phyloP scores from a whole-genome alignment of 2,797 vertebrate species.

The Acipenser ruthenus region DNA sequence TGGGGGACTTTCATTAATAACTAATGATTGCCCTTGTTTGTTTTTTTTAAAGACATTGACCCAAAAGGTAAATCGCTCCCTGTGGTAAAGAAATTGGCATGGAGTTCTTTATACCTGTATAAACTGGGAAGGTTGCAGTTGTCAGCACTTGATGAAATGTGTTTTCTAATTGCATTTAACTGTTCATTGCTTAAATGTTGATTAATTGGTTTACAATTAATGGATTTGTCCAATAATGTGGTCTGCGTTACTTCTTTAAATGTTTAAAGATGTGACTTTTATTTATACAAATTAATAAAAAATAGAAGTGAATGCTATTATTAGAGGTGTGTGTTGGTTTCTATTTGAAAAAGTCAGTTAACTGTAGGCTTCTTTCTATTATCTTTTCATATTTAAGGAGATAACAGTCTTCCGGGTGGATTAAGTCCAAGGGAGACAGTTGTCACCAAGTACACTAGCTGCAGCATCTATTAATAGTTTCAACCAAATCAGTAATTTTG shows the following conservation, averaged over 20 bases:
- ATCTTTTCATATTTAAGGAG: slow-evolving; percentile 15
- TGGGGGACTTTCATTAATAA: slow-evolving; percentile 6
- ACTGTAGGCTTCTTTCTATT: not conserved
- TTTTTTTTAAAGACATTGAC: slow-evolving; percentile 11
- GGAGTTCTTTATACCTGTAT: not conserved
- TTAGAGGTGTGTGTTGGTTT: not conserved
- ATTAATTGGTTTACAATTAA: slow-evolving; percentile 37
- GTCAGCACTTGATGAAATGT: slow-evolving; percentile 7
- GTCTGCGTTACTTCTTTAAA: no score
- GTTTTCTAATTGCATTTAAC: slow-evolving; percentile 19
- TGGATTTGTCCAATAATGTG: slow-evolving; percentile 23
- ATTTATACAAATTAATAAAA: slow-evolving; percentile 5
- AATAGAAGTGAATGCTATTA: not conserved
- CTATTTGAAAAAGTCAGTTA: slow-evolving; percentile 7
- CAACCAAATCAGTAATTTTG: slow-evolving; percentile 30
- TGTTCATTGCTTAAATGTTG: slow-evolving; percentile 25
- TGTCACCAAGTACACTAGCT: no score
- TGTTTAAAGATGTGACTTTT: slow-evolving; percentile 21
- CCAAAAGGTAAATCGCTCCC: slow-evolving; percentile 15
- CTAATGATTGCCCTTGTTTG: slow-evolving; percentile 14
- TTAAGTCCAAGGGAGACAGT: not conserved
- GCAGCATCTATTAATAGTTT: not conserved
- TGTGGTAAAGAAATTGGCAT: slow-evolving; percentile 19
- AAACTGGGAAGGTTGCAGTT: slow-evolving; percentile 19
- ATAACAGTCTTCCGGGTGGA: slow-evolving; percentile 38